Conservation (phyloP, 2,797 vertebrate species). For the Sciurus vulgaris region DNA sequence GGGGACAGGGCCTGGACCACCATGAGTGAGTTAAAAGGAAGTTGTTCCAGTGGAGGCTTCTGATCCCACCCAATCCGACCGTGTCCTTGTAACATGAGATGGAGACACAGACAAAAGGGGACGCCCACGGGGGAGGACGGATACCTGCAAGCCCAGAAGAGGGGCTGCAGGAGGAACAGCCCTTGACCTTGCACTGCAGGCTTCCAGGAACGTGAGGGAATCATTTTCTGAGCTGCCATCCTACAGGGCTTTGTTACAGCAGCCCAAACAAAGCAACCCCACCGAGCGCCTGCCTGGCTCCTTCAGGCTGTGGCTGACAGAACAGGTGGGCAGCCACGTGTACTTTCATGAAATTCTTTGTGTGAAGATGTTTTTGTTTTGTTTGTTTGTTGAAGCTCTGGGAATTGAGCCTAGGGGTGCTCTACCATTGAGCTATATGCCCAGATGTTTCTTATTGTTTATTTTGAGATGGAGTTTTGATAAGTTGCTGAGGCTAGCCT, state of each 20-base stretch:
- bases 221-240: rapidly evolving
- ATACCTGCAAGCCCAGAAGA: rapidly evolving
- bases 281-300: rapidly evolving
- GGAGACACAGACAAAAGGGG: not conserved
- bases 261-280: not conserved
- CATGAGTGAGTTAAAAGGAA: not conserved
- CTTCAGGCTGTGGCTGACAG: too few relatives aligned
- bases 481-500: too few relatives aligned
- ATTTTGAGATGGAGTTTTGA: too few relatives aligned
- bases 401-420: too few relatives aligned
- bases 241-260: rapidly evolving
- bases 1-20: not conserved
- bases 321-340: not conserved
- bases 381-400: too few relatives aligned
- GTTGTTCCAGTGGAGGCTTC: not conserved
- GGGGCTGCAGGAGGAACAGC: not conserved
- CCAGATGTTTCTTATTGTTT: too few relatives aligned
- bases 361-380: not conserved
- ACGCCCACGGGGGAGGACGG: rapidly evolving
- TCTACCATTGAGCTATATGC: too few relatives aligned
- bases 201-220: not conserved
- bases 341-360: not conserved
- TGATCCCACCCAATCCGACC: rapidly evolving
- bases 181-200: not conserved
- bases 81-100: not conserved